These are phyloP conservation scores for Tetheella fluctuosa DNA, from an alignment of 2,888 invertebrate genomes.

Conservation along the genomic window DNA sequence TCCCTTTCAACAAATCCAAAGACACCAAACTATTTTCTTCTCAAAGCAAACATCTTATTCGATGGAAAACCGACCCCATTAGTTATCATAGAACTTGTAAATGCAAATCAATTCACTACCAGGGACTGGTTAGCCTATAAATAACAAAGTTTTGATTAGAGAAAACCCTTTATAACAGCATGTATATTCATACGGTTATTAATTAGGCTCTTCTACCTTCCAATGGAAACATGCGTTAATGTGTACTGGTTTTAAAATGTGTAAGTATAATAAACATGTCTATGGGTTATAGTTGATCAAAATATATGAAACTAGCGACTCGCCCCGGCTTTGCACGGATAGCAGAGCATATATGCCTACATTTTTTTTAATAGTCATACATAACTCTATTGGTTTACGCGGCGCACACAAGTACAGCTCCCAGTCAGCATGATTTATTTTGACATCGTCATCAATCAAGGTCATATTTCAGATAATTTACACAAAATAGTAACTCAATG, in stretches of 20 bases:
- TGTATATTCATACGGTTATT: conserved; percentile 77
- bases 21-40: conserved; percentile 1
- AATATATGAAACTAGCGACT: too few species aligned
- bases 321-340: too few species aligned
- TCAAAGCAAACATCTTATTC: conserved; percentile 1
- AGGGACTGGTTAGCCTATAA: conserved; percentile 54
- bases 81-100: conserved; percentile 61
- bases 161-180: conserved; percentile 63
- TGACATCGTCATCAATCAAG: too few species aligned
- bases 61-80: conserved; percentile 48
- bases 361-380: too few species aligned
- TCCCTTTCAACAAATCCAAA: too few species aligned
- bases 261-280: background rate
- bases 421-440: too few species aligned
- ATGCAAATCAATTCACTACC: conserved; percentile 68
- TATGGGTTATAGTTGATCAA: background rate
- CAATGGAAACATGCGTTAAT: conserved; percentile 40
- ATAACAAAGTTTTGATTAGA: conserved; percentile 79
- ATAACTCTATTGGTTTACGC: too few species aligned
- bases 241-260: conserved; percentile 27
- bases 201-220: conserved; percentile 53
- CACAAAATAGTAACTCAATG: too few species aligned
- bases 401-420: too few species aligned
- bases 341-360: too few species aligned
- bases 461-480: too few species aligned